Percentiles rank a stretch among this genome's conserved stretches.
These are phyloP conservation scores for Drosophila subpulchrella DNA, from an alignment of 1,140 invertebrate genomes.

Conservation along the genomic window DNA sequence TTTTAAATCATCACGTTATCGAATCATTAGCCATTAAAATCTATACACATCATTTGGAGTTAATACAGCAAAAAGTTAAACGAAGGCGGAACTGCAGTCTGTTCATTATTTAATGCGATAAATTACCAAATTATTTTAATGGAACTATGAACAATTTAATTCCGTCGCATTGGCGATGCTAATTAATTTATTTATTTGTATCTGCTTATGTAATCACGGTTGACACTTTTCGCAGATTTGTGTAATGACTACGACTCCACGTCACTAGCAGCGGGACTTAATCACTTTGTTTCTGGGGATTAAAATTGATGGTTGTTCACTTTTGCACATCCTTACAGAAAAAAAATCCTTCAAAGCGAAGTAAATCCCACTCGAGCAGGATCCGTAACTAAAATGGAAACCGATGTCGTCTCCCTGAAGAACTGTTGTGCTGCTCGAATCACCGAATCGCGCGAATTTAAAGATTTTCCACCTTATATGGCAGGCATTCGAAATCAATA, in stretches of 20 bases:
- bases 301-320: background rate
- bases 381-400: slow-evolving; percentile 11
- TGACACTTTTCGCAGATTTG: slow-evolving; percentile 38
- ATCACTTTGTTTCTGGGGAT: background rate
- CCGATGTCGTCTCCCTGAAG: slow-evolving; percentile 17
- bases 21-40: slow-evolving; percentile 18
- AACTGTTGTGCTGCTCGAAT: slow-evolving; percentile 50
- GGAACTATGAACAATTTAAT: slow-evolving; percentile 24
- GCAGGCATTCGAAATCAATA: slow-evolving; percentile 30
- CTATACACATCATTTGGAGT: background rate
- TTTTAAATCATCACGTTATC: slow-evolving; percentile 15
- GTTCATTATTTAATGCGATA: slow-evolving; percentile 21
- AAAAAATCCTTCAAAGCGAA: slow-evolving; percentile 26
- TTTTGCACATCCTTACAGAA: slow-evolving; percentile 34
- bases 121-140: slow-evolving; percentile 50
- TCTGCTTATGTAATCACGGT: slow-evolving; percentile 15
- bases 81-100: slow-evolving; percentile 15
- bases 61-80: slow-evolving; percentile 1
- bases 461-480: slow-evolving; percentile 58
- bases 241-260: slow-evolving; percentile 7
- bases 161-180: background rate
- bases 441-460: slow-evolving; percentile 57
- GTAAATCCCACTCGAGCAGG: slow-evolving; percentile 9
- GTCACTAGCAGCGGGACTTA: slow-evolving; percentile 3
- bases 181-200: slow-evolving; percentile 3